phyloP scores from a whole-genome alignment of 2,797 vertebrate species.

The Mico argentatus region DNA sequence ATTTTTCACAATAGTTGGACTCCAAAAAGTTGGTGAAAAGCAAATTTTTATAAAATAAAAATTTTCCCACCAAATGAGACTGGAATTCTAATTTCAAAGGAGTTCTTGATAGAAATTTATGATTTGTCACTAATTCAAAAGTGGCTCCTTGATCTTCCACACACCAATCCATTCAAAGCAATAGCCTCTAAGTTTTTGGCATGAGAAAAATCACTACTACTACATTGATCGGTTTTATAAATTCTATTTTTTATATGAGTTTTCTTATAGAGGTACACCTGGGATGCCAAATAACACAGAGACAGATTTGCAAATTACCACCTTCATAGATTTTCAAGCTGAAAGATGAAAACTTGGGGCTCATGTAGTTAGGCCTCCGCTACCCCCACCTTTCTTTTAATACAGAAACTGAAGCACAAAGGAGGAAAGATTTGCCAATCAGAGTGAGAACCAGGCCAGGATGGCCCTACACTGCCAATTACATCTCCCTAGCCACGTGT shows the following conservation, averaged over 20 bases:
- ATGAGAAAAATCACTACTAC: slow-evolving; percentile 62
- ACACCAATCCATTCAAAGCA: slow-evolving; percentile 45
- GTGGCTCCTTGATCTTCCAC: not conserved
- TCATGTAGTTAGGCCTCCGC: not conserved
- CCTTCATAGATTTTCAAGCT: slow-evolving; percentile 44
- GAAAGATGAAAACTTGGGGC: slow-evolving; percentile 22
- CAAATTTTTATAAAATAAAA: slow-evolving; percentile 51
- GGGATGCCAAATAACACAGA: slow-evolving; percentile 63
- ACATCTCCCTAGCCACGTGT: not conserved
- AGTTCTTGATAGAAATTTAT: slow-evolving; percentile 60
- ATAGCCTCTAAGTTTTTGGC: slow-evolving; percentile 54
- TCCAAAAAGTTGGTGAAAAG: slow-evolving; percentile 58
- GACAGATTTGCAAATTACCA: slow-evolving; percentile 75
- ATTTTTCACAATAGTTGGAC: slow-evolving; percentile 57
- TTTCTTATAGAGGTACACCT: slow-evolving; percentile 65
- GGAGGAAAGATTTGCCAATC: not conserved
- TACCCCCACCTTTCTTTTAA: not conserved
- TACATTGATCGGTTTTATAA: slow-evolving; percentile 46
- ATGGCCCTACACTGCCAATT: not conserved
- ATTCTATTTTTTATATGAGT: slow-evolving; percentile 58
- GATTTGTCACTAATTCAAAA: slow-evolving; percentile 35
- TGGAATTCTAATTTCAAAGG: slow-evolving; percentile 64
- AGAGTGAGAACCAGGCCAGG: not conserved
- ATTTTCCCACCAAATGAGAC: slow-evolving; percentile 25
- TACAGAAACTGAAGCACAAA: slow-evolving; percentile 33